Percentiles rank a stretch among this genome's conserved stretches.
Evolutionary conservation across 2,113 vertebrate species (phyloP).

Genomic region (Apeltes quadracus): DNA sequence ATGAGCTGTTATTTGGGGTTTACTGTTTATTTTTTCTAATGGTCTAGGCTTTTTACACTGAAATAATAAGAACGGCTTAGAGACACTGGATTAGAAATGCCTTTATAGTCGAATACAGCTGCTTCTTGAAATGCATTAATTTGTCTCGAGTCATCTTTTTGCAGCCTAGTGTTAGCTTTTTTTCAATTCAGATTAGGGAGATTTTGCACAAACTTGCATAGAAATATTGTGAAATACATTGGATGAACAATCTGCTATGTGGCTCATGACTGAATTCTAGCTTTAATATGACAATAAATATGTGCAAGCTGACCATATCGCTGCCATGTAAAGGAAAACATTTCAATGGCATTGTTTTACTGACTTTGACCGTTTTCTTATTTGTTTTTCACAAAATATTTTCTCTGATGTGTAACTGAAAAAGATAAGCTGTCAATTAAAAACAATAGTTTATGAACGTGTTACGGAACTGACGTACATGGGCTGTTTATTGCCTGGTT

Average conservation of each 20-base stretch:
- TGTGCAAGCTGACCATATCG: not conserved
- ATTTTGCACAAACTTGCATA: not conserved
- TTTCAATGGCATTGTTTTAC: not conserved
- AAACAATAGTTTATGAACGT: not conserved
- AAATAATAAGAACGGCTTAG: conserved; percentile 81
- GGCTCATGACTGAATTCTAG: not conserved
- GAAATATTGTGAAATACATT: not conserved
- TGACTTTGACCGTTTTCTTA: not conserved
- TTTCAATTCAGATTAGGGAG: not conserved
- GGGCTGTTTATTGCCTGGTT: not conserved
- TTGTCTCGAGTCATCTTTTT: conserved; percentile 65
- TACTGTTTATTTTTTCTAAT: conserved; percentile 78
- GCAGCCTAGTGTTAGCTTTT: not conserved
- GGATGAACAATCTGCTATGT: not conserved
- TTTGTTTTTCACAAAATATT: not conserved
- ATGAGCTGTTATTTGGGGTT: conserved; percentile 77
- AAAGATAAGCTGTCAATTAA: not conserved
- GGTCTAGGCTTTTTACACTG: conserved; percentile 85
- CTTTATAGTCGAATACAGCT: conserved; percentile 85
- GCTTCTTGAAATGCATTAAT: conserved; percentile 77
- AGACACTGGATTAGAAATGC: conserved; percentile 86
- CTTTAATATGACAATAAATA: not conserved
- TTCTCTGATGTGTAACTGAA: not conserved
- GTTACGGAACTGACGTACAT: conserved; percentile 79
- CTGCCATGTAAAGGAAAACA: not conserved